These are phyloP conservation scores for Nothoprocta perdicaria DNA, from an alignment of 2,113 vertebrate species.

Conservation along the genomic window DNA sequence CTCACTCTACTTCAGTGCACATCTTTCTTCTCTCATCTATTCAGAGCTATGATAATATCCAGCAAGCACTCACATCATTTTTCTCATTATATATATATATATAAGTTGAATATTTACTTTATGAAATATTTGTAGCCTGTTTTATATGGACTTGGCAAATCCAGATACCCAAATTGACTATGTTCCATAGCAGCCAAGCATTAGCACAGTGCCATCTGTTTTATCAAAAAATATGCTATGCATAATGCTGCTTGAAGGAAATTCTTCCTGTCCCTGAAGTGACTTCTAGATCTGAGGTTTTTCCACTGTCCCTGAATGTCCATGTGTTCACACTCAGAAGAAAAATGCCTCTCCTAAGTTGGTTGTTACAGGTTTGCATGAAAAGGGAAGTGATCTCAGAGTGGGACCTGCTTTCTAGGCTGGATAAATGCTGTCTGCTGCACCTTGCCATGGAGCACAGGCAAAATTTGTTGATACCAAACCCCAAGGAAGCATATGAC, in stretches of 20 bases:
- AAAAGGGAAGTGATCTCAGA: background rate
- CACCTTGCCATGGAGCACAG: background rate
- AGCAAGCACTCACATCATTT: background rate
- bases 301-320: background rate
- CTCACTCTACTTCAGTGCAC: background rate
- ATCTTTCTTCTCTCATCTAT: constrained; percentile 23
- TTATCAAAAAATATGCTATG: background rate
- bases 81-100: background rate
- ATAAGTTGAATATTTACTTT: background rate
- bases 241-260: background rate
- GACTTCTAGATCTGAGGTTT: background rate
- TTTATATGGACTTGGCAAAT: background rate
- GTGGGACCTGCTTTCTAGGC: background rate
- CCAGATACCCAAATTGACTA: background rate
- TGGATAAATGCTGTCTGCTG: background rate
- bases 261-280: background rate
- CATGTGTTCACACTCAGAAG: background rate
- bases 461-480: background rate
- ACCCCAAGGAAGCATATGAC: background rate
- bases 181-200: background rate
- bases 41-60: background rate
- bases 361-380: background rate
- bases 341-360: background rate
- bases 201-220: background rate
- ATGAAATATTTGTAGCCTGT: background rate